Evolutionary conservation across 2,888 invertebrate genomes (phyloP).

Genomic region (Perithous albicinctus): DNA sequence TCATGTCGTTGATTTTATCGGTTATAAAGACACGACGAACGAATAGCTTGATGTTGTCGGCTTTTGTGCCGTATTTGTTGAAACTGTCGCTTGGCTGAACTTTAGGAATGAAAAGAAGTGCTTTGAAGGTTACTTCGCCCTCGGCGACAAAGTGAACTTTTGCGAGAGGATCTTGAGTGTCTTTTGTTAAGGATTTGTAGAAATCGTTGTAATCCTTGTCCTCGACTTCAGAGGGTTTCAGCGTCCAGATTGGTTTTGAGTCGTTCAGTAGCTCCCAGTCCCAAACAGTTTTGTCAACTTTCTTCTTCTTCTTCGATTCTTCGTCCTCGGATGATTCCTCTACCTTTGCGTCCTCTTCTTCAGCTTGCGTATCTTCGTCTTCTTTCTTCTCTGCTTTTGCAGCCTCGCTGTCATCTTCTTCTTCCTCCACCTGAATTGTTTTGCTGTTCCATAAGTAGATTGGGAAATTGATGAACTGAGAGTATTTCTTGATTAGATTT

Average conservation of each 20-base stretch:
- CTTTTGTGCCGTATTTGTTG: constrained; percentile 97
- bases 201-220: constrained; percentile 97
- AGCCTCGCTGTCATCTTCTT: constrained; percentile 86
- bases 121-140: constrained; percentile 99
- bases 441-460: constrained; percentile 97
- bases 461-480: constrained; percentile 99
- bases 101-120: constrained; percentile 96
- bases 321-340: constrained; percentile 88
- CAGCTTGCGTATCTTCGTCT: constrained; percentile 84
- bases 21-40: constrained; percentile 99
- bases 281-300: constrained; percentile 98
- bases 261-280: constrained; percentile 99
- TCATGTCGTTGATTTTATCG: constrained; percentile 99
- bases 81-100: constrained; percentile 97
- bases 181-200: constrained; percentile 98
- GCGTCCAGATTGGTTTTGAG: constrained; percentile 99
- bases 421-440: constrained; percentile 86
- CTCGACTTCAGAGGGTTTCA: constrained; percentile 93
- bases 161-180: constrained; percentile 92
- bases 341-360: constrained; percentile 88
- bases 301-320: constrained; percentile 90
- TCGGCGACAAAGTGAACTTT: constrained; percentile 99
- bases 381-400: constrained; percentile 88
- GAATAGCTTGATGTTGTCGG: constrained; percentile 98
- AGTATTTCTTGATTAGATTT: constrained; percentile 97